A percentile compares a stretch with the other conserved stretches of the same genome.
Conservation (phyloP, 2,888 invertebrate genomes). For the Lordiphosa andalusiaca region DNA sequence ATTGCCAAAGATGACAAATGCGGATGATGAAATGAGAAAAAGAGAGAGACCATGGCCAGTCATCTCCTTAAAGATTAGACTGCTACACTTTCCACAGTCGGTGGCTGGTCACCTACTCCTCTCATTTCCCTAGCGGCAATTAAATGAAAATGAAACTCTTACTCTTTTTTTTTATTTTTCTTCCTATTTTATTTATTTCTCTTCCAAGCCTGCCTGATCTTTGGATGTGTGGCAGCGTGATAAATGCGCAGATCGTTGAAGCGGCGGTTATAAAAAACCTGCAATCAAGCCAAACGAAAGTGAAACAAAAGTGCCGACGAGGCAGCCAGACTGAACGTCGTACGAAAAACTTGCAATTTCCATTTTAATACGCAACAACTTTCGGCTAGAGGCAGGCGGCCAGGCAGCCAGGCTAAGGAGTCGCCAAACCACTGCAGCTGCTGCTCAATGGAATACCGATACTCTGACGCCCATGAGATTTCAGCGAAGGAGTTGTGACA, state of each 20-base stretch:
- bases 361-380: conserved; percentile 73
- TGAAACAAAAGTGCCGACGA: conserved; percentile 66
- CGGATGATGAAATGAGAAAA: conserved; percentile 15
- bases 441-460: too few species aligned
- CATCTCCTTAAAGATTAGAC: conserved; percentile 6
- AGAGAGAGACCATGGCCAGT: conserved; percentile 42
- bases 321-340: conserved; percentile 20
- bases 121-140: conserved; percentile 32
- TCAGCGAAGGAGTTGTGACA: conserved; percentile 12
- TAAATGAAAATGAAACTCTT: conserved; percentile 71
- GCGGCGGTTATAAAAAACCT: conserved; percentile 51
- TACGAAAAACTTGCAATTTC: conserved; percentile 70
- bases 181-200: conserved; percentile 14
- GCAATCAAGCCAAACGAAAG: conserved; percentile 74
- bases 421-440: conserved; percentile 16
- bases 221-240: conserved; percentile 67
- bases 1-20: conserved; percentile 44
- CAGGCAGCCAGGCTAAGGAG: conserved; percentile 2
- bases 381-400: conserved; percentile 62
- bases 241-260: conserved; percentile 57
- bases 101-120: conserved; percentile 1
- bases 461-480: too few species aligned
- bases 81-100: too few species aligned
- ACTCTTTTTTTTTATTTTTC: conserved; percentile 29
- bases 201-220: conserved; percentile 27